Percentiles rank a stretch among this genome's conserved stretches.
Evolutionary conservation across 2,888 invertebrate genomes (phyloP).

Genomic region (Mamestra brassicae): DNA sequence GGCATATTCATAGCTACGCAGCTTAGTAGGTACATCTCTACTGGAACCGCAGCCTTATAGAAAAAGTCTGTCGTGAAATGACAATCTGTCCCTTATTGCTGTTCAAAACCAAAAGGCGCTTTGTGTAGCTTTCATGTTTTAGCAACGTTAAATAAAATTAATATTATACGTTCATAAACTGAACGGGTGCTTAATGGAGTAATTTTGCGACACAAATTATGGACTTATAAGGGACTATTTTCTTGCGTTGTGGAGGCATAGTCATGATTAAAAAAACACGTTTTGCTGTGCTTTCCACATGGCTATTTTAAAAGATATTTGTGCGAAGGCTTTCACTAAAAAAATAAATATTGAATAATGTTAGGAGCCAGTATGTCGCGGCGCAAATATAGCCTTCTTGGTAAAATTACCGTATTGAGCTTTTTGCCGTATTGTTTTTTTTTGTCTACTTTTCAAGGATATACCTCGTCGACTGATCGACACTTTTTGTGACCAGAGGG

Average conservation of each 20-base stretch:
- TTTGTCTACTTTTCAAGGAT: too few species aligned
- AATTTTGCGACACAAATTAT: slow-evolving; percentile 45
- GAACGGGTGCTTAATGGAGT: slow-evolving; percentile 29
- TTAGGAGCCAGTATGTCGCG: too few species aligned
- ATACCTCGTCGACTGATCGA: too few species aligned
- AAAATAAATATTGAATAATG: too few species aligned
- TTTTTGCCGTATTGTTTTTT: too few species aligned
- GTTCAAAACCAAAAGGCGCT: slow-evolving; percentile 51
- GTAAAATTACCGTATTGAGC: too few species aligned
- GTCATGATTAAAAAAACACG: slow-evolving; percentile 4
- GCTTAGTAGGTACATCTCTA: background rate
- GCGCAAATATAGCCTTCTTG: too few species aligned
- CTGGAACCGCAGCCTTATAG: background rate
- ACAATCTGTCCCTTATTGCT: slow-evolving; percentile 48
- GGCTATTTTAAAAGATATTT: background rate
- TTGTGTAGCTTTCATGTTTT: slow-evolving; percentile 41
- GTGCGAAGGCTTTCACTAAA: background rate
- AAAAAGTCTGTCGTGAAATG: background rate
- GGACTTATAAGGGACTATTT: slow-evolving; percentile 19
- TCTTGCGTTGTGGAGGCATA: background rate
- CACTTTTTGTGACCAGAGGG: too few species aligned
- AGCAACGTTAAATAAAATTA: slow-evolving; percentile 39
- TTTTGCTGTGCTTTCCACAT: background rate
- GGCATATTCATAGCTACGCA: background rate
- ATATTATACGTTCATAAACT: slow-evolving; percentile 27